Evolutionary conservation across 2,797 vertebrate genomes (phyloP), one percentile per base, ranked within the genome.

Genomic region (Poeciliopsis presidionis): DNA sequence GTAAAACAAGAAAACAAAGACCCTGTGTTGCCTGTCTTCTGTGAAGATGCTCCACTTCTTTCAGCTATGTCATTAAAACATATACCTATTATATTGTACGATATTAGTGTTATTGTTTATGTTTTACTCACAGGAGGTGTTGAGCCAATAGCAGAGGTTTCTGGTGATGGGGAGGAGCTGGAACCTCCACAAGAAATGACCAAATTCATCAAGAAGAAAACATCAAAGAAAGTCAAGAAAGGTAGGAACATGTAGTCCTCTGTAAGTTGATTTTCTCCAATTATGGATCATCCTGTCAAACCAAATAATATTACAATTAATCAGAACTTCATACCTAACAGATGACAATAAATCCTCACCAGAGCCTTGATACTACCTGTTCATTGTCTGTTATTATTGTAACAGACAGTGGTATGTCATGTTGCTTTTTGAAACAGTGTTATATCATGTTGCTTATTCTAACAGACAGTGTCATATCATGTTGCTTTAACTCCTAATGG

Each of bases 81-180:
- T 43, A 22, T 69, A 14, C 1, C 25, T 6, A 69, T 25, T 69
- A n/a, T 43, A 67, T 65, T 18, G 12, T 5, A 25, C 9, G 36
- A 13, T 22, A 41, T 43, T 25, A 25, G 8, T 25, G 2, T 25
- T 30, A 7, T 72, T 33, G 45, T 61, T 33, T 82, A 33, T 72
- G 1, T 11, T 72, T 78, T 76, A 85, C 72, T 2, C 46, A 47
- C 77, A 95, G 95, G 91, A n/a, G 93, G 91, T 0, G 93, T 93
- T 6, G 94, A 94, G 78, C 78, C 92, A 39, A 93, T 95, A 39
- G 80, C 91, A 0, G 87, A 97, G 88, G 91, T 90, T 6, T 92
- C 97, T 47, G 96, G 92, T 46, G 96, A 97, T 20, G 88, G 94
- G 1, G 97, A 97, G 57, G 97, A 97, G 65, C 90, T 87, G 73